A percentile compares a stretch with the other conserved stretches of the same genome.
These are phyloP conservation scores for Empidonax traillii DNA, from an alignment of 2,113 vertebrate species.

Conservation along the genomic window DNA sequence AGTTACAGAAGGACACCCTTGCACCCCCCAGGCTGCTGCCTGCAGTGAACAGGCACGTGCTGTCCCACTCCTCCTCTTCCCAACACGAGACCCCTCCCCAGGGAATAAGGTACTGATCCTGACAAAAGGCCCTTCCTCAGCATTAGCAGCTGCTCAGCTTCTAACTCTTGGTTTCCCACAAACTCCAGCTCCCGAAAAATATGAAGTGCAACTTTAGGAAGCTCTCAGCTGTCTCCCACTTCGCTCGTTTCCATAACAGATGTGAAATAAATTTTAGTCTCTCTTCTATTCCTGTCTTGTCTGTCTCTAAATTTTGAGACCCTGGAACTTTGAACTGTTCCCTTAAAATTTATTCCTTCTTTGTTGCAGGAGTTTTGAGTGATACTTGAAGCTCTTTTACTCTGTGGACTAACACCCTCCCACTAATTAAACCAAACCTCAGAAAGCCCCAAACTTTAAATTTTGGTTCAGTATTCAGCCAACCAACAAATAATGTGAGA, in stretches of 20 bases:
- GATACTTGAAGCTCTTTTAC: not conserved
- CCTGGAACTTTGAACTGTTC: not conserved
- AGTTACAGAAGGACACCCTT: not conserved
- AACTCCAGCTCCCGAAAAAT: conserved; percentile 20
- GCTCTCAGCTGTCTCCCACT: conserved; percentile 12
- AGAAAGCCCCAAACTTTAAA: not conserved
- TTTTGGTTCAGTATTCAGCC: not conserved
- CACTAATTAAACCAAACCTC: not conserved
- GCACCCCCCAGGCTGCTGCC: not conserved
- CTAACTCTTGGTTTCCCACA: conserved; percentile 17
- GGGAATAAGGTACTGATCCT: not conserved
- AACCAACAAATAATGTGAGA: not conserved
- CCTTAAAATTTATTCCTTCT: not conserved
- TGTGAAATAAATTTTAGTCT: conserved; percentile 25
- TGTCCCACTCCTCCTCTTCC: not conserved
- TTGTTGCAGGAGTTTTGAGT: not conserved
- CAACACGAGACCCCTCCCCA: not conserved
- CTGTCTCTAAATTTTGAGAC: not conserved
- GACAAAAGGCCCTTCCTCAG: not conserved
- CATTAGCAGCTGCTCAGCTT: conserved; percentile 4
- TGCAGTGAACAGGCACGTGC: not conserved
- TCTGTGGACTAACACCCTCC: not conserved
- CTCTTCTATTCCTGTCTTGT: not conserved
- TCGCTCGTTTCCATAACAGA: conserved; percentile 22
- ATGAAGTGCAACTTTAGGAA: conserved; percentile 10